Evolutionary conservation across 1,140 invertebrate genomes (phyloP), one percentile per base, ranked within the genome.

Genomic region (Apolygus lucorum): DNA sequence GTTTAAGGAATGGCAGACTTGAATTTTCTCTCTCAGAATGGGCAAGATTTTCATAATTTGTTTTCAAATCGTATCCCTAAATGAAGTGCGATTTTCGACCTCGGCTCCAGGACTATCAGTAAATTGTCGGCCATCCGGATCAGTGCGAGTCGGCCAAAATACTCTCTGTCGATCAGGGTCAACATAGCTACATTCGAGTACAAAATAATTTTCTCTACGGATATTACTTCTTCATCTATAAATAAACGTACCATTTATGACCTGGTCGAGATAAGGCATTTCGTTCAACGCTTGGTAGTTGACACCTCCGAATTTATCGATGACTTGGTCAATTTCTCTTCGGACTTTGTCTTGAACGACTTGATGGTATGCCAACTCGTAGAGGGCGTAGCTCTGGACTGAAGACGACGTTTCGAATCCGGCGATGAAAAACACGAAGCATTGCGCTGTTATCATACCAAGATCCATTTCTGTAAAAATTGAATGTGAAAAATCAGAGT

Each of bases 341-440:
- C 84, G 74, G 1, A 86, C 64, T 70, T 77, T 80, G 0, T 85
- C 77, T 73, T 90, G 88, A 1, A 86, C 75, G 0, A 85, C 81
- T 21, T 81, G 83, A 75, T 88, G 78, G 1, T 80, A 69, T 0
- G 86, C 85, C 68, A 90, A 74, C 70, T 84, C 82, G 73, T 85
- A 84, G 0, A 85, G 71, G 1, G 79, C 75, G 70, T 83, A 85
- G 0, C 80, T 75, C 70, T 88, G 79, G 0, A 82, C 80, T 0
- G 81, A 81, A 4, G 86, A 81, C 25, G 85, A 82, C 0, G 86
- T 86, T 34, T 90, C 88, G 73, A 84, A 88, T 28, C 85, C 85
- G 26, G 83, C 86, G n/a, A 84, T 65, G 76, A 82, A 78, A 71
- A 82, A 82, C 1, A 81, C 67, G 68, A 82, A 76, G 64, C 76